Base-by-base conservation (phyloP, 1,140 invertebrate species). In the Neocloeon triangulifer region DNA sequence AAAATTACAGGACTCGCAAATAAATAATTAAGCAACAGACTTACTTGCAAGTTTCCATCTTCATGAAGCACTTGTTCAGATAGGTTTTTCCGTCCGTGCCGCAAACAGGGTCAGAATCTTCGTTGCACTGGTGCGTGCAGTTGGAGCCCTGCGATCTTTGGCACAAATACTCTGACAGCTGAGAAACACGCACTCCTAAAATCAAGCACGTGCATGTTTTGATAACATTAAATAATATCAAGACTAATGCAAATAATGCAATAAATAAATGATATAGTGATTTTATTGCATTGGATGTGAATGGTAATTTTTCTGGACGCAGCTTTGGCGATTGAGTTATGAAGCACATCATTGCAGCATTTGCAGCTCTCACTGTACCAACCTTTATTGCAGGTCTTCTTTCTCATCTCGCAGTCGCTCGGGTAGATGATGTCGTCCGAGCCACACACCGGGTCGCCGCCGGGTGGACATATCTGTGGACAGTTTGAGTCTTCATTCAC, bases 351-450 rank as follows among this genome's bases (percentile, higher is more conserved):
- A n/a, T n/a, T n/a, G n/a, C n/a, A n/a, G n/a, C n/a, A n/a, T n/a
- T n/a, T n/a, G n/a, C n/a, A n/a, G n/a, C n/a, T n/a, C n/a, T n/a
- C n/a, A n/a, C n/a, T n/a, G n/a, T n/a, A n/a, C n/a, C n/a, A n/a
- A 72, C 75, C 77, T 67, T 77, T 78, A 41, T 80, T 76, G 48
- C 84, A 91, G 36, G 81, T 86, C 52, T 84, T 79, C 56, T 82
- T 81, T 51, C 72, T 69, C 73, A 92, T 73, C 56, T 89, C 79
- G 48, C 88, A 95, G 18, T 77, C 65, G 36, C 78, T 88, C 13
- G 74, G 69, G 53, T 91, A 91, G 39, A 86, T 86, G 42, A 73
- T 57, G 12, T 72, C 75, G 44, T 92, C 84, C 30, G 69, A 73
- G 32, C 78, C 82, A 50, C 85, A 91, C 9, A 91, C 81, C 3